Evolutionary conservation across 2,113 vertebrate species (phyloP), one percentile per base, ranked within the genome.

Genomic region (Calidris pygmaea): DNA sequence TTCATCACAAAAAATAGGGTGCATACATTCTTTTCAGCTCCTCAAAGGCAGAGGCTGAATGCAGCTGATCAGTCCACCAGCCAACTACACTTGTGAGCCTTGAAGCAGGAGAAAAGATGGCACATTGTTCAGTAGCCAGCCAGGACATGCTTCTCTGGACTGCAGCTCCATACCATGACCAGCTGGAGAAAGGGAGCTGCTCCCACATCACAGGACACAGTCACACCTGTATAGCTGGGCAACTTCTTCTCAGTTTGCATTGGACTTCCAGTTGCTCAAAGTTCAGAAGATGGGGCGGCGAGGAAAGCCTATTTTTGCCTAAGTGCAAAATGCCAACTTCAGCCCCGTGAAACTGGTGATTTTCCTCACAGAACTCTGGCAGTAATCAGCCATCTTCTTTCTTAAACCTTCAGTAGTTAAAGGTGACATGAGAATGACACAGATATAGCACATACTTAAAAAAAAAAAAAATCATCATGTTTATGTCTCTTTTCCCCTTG

Each of bases 131-230:
- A 53, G 87, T 30, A 89, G 41, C 6, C 81, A 65, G 5, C 5
- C 22, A 34, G 32, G 24, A 19, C 0, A 0, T 26, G 21, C 22
- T 73, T 34, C 52, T 67, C 39, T 58, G 56, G 34, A 9, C 16
- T 48, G 73, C 17, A 82, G 47, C 35, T 80, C 78, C 50, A 24
- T 15, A 48, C 13, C 58, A 76, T 20, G 24, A 30, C n/a, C 53
- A 81, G 26, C 18, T 77, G 59, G 73, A 73, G 47, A 50, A 53
- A 37, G 8, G 41, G 58, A 83, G 52, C 26, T 43, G 77, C 56
- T 70, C 77, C 53, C 65, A 30, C n/a, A 37, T 32, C 77, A 77
- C 14, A 14, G 39, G 11, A 52, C 55, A 12, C 4, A 35, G 8
- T 23, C 15, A 45, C 0, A 1, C 15, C 70, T 16, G 39, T 21